Percentiles rank a stretch among this genome's conserved stretches.
These are phyloP conservation scores for Noctua fimbriata DNA, from an alignment of 2,888 invertebrate genomes.

Conservation along the genomic window DNA sequence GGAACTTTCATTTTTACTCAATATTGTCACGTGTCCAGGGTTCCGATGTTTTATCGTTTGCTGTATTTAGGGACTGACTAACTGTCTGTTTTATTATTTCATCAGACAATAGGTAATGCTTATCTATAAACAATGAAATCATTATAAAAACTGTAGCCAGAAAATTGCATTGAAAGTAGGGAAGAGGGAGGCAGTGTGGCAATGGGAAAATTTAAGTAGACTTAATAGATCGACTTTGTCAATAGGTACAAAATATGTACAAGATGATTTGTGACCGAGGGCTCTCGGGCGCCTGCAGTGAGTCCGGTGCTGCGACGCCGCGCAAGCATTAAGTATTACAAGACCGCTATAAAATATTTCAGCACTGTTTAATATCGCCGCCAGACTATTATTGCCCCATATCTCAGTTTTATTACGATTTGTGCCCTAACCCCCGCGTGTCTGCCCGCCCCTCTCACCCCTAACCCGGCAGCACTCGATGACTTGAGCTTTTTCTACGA, in stretches of 20 bases:
- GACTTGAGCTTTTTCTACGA: conserved; percentile 43
- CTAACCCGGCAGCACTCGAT: conserved; percentile 8
- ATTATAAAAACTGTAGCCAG: too few species aligned
- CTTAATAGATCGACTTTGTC: neutral
- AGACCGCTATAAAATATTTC: conserved; percentile 36
- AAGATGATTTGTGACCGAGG: neutral
- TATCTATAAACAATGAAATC: too few species aligned
- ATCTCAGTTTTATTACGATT: conserved; percentile 69
- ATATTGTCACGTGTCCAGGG: too few species aligned
- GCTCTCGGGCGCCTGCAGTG: neutral
- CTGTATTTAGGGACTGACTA: too few species aligned
- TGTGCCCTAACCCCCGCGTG: conserved; percentile 13
- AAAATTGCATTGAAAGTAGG: too few species aligned
- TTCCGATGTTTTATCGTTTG: too few species aligned
- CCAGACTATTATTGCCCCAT: conserved; percentile 64
- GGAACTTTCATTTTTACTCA: too few species aligned
- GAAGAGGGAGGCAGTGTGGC: too few species aligned
- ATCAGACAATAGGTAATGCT: too few species aligned
- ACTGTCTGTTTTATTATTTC: too few species aligned
- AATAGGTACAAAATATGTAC: neutral
- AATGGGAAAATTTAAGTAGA: too few species aligned
- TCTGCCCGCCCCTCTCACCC: neutral
- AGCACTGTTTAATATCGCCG: conserved; percentile 58
- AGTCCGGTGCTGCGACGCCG: neutral
- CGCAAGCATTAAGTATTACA: conserved; percentile 2